Evolutionary conservation across 2,888 invertebrate genomes (phyloP), one percentile per base, ranked within the genome.

Genomic region (Sphaerophoria taeniata): DNA sequence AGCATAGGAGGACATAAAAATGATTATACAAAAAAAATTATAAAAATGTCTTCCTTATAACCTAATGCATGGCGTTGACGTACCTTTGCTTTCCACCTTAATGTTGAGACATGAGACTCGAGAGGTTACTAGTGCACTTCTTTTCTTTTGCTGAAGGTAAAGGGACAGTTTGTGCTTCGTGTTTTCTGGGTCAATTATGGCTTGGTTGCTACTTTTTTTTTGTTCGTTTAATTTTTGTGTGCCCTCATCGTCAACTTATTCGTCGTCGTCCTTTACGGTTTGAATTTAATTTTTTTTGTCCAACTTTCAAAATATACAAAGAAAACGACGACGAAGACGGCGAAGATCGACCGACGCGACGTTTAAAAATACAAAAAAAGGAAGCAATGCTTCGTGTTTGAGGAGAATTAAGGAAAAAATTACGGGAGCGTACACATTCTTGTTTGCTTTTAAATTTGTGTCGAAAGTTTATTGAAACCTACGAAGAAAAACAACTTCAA

Each of bases 141-240:
- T 79, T 58, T 63, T 70, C 51, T 56, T 74, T 24, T 24, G 1
- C 16, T 63, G 47, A 58, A 67, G 73, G 45, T 58, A 58, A 51
- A 4, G 39, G 69, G 73, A 69, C 65, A 51, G 82, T 61, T 72
- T 63, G 60, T 73, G 60, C 53, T 55, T 56, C 49, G 51, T 45
- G 45, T 63, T 78, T 83, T 84, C 75, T 84, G 74, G 79, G 83
- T 84, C 83, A 84, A 84, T 84, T 16, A 53, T 84, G 83, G 79
- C 75, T 75, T 33, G 56, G 69, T 55, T 24, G 24, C 24, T 24
- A 1, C 24, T 47, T 63, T 47, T n/a, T n/a, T 45, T 61, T 80
- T 39, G 33, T 39, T 36, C 24, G 11, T 16, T 56, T 6, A 4
- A n/a, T 12, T n/a, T n/a, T 63, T 14, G 3, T 16, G 4, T 14